Evolutionary conservation across 2,888 invertebrate species (phyloP), one percentile per base, ranked within the genome.

Genomic region (Ligdia adustata): DNA sequence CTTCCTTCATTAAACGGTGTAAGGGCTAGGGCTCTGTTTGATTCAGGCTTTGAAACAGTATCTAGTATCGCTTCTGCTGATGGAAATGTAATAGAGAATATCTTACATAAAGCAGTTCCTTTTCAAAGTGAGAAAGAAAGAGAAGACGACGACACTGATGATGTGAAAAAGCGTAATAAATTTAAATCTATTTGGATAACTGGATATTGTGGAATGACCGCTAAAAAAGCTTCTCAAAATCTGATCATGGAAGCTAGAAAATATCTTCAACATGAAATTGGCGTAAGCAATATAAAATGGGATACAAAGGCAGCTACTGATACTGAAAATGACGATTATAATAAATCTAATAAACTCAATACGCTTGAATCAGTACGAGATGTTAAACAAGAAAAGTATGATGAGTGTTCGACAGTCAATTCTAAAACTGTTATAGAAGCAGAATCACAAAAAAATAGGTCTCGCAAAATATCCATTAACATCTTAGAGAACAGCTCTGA

Each of bases 51-150:
- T 57, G 94, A 95, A 70, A 93, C 92, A 3, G 90, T 98, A 9
- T 89, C 95, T 1, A 93, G 94, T 60, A 86, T 99, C 39, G 98
- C 98, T 2, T 92, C 93, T 55, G 93, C 96, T 20, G 92, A 94
- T 72, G 84, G 92, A 0, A 85, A 92, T 43, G 86, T 91, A 1
- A 91, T 99, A 41, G 97, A 97, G 79, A 93, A 94, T 63, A 91
- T 96, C 32, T 89, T 99, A 5, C 92, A 93, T 50, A 95, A 94
- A 74, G 93, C 95, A 2, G 87, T 94, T 1, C 97, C 98, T 18
- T 98, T 98, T 82, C 94, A 97, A 83, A 97, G 95, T 64, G 93
- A 92, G 51, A 96, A 95, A 75, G 92, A 93, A 69, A 87, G 93
- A 62, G 93, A 95, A 31, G 92, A 93, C 47, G 96, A 97, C 75